Base-by-base conservation (phyloP, 2,888 invertebrate species). In the Pterostichus niger region DNA sequence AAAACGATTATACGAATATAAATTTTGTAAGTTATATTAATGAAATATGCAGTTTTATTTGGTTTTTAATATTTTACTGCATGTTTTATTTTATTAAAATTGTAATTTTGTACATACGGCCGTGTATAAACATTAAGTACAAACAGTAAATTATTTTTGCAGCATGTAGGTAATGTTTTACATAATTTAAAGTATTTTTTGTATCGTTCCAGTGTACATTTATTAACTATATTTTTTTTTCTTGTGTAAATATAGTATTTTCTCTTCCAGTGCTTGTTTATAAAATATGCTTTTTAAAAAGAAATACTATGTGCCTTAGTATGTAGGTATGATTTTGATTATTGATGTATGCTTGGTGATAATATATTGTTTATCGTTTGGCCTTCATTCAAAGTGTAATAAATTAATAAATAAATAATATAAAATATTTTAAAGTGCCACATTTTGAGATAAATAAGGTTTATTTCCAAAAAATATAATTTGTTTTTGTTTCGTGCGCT, bases 291-390 rank as follows among this genome's bases (percentile, higher is more conserved):
- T 71, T 71, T 71, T 52, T 52, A 75, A 46, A 52, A 73, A 46
- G 49, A 24, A 68, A 73, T 80, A 80, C 44, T 46, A 71, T 81
- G 81, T 81, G 81, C 81, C 81, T 81, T 81, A 81, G 81, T n/a
- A n/a, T n/a, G 15, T 71, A 71, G 44, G 73, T 46, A 52, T 33
- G 33, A 71, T 81, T 78, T 59, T 78, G 56, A 31, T 24, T 54
- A 77, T 75, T 44, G 46, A 76, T 80, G 80, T 80, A 49, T 71
- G 71, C 73, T 81, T 81, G 81, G 71, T 81, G 52, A 81, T 35
- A 73, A 81, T 81, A 71, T 59, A 40, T 56, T 35, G 40, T 77
- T 35, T 24, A 64, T 59, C 59, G 52, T 71, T 71, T 77, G 54
- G 77, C 56, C 35, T 77, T 71, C 71, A 44, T 71, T 71, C 71